Conservation (phyloP, 2,113 vertebrate genomes). For the Oreochromis tanganicae region DNA sequence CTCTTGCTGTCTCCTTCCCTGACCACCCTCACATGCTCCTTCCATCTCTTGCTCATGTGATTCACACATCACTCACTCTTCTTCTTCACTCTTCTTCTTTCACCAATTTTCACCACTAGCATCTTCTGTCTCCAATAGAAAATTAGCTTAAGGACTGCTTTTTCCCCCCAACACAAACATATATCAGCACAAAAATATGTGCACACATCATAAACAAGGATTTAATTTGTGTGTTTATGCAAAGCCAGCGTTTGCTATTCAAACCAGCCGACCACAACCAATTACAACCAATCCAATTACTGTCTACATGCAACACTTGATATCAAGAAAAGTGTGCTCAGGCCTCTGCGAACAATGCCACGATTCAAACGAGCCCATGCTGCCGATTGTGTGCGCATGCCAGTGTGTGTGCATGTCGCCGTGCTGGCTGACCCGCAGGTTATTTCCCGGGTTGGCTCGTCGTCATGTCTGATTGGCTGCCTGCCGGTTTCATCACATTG, state of each 20-base stretch:
- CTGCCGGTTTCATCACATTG: constrained; percentile 65
- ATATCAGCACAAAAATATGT: not conserved
- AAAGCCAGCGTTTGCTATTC: constrained; percentile 57
- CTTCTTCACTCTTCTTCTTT: not conserved
- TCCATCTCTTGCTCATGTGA: not conserved
- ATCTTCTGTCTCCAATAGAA: not conserved
- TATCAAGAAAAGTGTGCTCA: constrained; percentile 42
- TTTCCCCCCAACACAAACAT: not conserved
- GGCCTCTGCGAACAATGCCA: constrained; percentile 15
- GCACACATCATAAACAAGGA: constrained; percentile 35
- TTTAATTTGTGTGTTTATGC: constrained; percentile 62
- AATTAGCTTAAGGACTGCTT: not conserved
- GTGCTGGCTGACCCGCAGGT: constrained; percentile 53
- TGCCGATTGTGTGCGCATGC: not conserved
- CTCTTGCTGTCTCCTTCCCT: not conserved
- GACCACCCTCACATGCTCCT: not conserved
- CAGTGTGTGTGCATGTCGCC: not conserved
- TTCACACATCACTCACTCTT: not conserved
- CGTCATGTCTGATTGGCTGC: constrained; percentile 61
- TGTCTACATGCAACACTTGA: constrained; percentile 57
- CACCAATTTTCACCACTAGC: not conserved
- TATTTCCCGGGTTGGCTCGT: constrained; percentile 54
- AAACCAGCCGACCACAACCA: constrained; percentile 53
- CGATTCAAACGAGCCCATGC: constrained; percentile 10
- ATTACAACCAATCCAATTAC: constrained; percentile 67